Percentiles rank a stretch among this genome's conserved stretches.
Evolutionary conservation across 2,797 vertebrate genomes (phyloP).

Genomic region (Arremon aurantiirostris): DNA sequence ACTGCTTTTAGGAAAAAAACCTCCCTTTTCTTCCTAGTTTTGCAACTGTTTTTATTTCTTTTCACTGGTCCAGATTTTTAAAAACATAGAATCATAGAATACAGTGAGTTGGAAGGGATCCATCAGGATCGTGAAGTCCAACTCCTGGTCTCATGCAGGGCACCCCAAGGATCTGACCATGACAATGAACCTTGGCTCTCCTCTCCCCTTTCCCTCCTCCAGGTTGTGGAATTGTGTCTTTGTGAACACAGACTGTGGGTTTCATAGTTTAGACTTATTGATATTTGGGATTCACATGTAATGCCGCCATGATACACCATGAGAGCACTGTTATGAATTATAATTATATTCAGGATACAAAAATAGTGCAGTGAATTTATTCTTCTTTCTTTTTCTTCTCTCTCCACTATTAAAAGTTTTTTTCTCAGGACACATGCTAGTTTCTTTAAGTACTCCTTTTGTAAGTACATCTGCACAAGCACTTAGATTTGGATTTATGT

Average conservation of each 20-base stretch:
- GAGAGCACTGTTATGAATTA: background rate
- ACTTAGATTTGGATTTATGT: background rate
- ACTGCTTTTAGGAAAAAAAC: background rate
- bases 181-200: background rate
- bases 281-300: background rate
- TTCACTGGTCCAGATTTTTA: background rate
- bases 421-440: background rate
- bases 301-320: background rate
- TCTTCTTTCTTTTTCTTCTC: background rate
- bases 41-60: background rate
- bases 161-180: background rate
- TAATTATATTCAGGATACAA: background rate
- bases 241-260: background rate
- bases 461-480: background rate
- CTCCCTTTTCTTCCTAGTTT: background rate
- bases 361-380: background rate
- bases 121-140: background rate
- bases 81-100: background rate
- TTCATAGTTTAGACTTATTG: background rate
- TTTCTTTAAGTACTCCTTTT: background rate
- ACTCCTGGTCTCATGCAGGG: fast-evolving
- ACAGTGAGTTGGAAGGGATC: background rate
- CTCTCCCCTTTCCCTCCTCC: background rate
- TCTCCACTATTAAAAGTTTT: background rate
- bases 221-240: background rate